Conservation (phyloP, 2,113 vertebrate genomes). For the Ceratotherium simum region DNA sequence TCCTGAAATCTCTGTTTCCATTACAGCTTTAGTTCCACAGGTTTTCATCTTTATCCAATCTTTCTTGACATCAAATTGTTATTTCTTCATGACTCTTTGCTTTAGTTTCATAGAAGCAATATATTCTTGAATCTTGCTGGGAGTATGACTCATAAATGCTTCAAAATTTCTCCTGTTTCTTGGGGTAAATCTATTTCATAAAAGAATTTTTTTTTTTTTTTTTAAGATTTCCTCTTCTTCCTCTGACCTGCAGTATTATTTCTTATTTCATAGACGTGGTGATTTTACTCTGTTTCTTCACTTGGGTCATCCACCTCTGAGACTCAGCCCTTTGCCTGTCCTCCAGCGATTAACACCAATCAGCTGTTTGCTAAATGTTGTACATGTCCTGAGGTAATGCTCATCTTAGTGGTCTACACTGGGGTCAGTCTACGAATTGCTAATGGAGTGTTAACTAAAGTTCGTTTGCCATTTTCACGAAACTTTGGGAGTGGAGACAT, state of each 20-base stretch:
- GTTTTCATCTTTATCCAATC: background rate
- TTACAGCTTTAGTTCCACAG: background rate
- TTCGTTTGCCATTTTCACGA: conserved; percentile 29
- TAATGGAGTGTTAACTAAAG: background rate
- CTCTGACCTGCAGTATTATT: background rate
- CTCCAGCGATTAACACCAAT: background rate
- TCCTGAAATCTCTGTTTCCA: background rate
- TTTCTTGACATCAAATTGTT: background rate
- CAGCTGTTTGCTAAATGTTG: background rate
- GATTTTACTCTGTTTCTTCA: background rate
- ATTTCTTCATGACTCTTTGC: background rate
- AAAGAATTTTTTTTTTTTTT: background rate
- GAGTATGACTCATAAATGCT: background rate
- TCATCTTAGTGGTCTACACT: background rate
- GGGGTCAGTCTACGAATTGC: background rate
- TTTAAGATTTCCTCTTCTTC: background rate
- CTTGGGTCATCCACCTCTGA: background rate
- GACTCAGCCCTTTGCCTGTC: background rate
- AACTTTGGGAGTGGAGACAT: background rate
- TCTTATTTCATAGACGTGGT: background rate
- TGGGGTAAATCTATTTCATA: background rate
- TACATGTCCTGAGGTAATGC: background rate
- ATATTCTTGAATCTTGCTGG: conserved; percentile 18
- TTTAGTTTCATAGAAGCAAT: conserved; percentile 35
- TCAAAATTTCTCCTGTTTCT: conserved; percentile 30